Evolutionary conservation across 2,797 vertebrate genomes (phyloP).

Genomic region (Diplodus sargus): DNA sequence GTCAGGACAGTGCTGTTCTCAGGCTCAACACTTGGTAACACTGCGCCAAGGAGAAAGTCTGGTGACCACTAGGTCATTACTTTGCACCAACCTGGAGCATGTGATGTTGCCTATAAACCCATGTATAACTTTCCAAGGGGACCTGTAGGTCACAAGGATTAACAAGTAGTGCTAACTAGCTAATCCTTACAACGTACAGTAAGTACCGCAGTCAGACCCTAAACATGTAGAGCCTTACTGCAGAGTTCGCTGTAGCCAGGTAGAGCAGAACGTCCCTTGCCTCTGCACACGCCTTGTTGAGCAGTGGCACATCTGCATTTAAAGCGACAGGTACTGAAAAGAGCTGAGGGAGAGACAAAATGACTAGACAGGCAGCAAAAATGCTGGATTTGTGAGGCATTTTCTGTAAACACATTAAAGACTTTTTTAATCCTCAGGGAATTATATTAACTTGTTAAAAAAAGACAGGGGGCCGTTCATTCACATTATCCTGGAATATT

Average conservation of each 20-base stretch:
- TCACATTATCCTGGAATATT: conserved; percentile 58
- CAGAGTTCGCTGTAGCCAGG: conserved; percentile 2
- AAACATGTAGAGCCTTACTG: conserved; percentile 16
- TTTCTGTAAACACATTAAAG: conserved; percentile 24
- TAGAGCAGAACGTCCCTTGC: not conserved
- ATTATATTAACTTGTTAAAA: conserved; percentile 36
- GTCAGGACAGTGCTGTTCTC: not conserved
- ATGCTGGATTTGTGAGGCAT: conserved; percentile 14
- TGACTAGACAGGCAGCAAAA: not conserved
- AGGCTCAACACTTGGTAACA: not conserved
- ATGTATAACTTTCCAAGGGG: conserved; percentile 18
- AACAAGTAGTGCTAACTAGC: conserved; percentile 24
- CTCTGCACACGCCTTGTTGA: not conserved
- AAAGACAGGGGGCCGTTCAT: conserved; percentile 42
- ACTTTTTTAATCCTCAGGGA: conserved; percentile 30
- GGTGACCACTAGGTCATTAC: not conserved
- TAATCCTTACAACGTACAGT: conserved; percentile 20
- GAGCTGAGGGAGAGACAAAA: conserved; percentile 18
- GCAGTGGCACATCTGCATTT: conserved; percentile 38
- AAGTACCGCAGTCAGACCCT: conserved; percentile 4
- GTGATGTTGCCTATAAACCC: not conserved
- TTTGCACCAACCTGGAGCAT: not conserved
- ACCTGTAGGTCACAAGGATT: conserved; percentile 35
- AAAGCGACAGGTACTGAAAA: conserved; percentile 27
- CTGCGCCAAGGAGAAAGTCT: not conserved